phyloP scores from a whole-genome alignment of 2,113 vertebrate genomes.

The Ariopsis seemanni region DNA sequence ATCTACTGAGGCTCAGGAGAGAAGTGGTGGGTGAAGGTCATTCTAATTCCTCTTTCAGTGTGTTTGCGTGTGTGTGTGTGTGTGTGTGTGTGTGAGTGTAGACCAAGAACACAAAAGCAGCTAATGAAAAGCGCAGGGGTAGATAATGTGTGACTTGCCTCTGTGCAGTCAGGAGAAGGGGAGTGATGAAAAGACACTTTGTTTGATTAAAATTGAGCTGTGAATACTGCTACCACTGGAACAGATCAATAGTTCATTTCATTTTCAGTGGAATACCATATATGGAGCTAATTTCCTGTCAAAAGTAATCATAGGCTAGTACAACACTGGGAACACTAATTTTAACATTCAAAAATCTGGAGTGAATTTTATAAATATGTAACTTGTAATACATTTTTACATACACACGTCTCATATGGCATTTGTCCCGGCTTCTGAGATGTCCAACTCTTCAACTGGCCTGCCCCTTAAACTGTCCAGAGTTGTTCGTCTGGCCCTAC shows the following conservation, averaged over 20 bases:
- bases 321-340: not conserved
- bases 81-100: not conserved
- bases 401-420: not conserved
- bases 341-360: not conserved
- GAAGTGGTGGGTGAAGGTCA: constrained; percentile 22
- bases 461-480: not conserved
- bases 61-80: not conserved
- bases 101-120: not conserved
- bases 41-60: not conserved
- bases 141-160: constrained; percentile 3
- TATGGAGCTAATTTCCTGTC: not conserved
- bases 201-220: not conserved
- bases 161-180: not conserved
- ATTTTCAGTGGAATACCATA: not conserved
- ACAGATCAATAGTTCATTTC: not conserved
- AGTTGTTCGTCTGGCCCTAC: not conserved
- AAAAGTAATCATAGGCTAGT: not conserved
- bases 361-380: not conserved
- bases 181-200: not conserved
- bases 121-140: constrained; percentile 19
- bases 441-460: not conserved
- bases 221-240: not conserved
- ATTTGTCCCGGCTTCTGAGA: not conserved
- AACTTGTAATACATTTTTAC: not conserved
- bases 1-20: not conserved